These are phyloP conservation scores for Acleris sparsana DNA, from an alignment of 2,888 invertebrate species.

Conservation along the genomic window DNA sequence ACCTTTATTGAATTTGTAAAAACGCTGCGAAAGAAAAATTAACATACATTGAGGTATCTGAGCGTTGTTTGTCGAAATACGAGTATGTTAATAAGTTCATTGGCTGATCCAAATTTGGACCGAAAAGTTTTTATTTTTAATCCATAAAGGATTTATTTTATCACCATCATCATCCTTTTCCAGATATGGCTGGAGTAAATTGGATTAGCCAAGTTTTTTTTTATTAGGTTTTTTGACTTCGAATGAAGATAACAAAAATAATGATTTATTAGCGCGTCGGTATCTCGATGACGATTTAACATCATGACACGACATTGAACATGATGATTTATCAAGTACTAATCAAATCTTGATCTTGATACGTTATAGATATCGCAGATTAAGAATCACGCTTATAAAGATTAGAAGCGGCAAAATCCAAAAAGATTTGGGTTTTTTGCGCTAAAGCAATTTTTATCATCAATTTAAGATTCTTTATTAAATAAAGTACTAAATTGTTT, in stretches of 20 bases:
- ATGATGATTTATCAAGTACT: background rate
- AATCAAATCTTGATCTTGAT: conserved; percentile 1
- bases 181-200: conserved; percentile 21
- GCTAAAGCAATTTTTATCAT: background rate
- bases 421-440: background rate
- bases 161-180: conserved; percentile 10
- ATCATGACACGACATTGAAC: background rate
- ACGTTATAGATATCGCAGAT: background rate
- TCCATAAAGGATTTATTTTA: conserved; percentile 31
- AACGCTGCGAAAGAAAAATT: background rate
- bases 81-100: conserved; percentile 35
- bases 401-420: background rate
- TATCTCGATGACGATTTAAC: background rate
- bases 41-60: conserved; percentile 5
- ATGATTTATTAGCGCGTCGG: too few species aligned
- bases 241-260: background rate
- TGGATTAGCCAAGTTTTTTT: conserved; percentile 4
- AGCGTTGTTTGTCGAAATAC: conserved; percentile 5
- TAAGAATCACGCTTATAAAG: background rate
- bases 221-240: background rate
- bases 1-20: too few species aligned
- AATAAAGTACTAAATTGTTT: too few species aligned
- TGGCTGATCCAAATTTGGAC: conserved; percentile 25
- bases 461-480: background rate
- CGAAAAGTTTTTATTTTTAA: conserved; percentile 20